Evolutionary conservation across 2,888 invertebrate species (phyloP).

Genomic region (Lithophane socia): DNA sequence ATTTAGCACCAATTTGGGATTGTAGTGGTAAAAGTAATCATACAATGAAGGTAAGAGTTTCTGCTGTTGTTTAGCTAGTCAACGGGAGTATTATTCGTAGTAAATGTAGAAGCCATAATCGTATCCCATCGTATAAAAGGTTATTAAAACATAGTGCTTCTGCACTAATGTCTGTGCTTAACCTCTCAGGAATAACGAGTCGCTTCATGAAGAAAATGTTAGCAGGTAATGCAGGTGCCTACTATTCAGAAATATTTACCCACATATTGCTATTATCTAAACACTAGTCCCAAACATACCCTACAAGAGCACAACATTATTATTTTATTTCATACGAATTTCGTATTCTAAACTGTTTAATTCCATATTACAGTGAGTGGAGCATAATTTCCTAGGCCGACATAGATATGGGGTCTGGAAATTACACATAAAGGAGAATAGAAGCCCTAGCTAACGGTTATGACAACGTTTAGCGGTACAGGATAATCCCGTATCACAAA

Average conservation of each 20-base stretch:
- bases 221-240: slow-evolving; percentile 4
- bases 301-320: slow-evolving; percentile 34
- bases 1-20: slow-evolving; percentile 38
- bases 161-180: slow-evolving; percentile 11
- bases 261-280: slow-evolving; percentile 18
- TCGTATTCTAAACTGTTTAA: slow-evolving; percentile 54
- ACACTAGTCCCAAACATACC: neutral
- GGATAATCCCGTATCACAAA: slow-evolving; percentile 69
- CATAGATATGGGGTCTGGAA: slow-evolving; percentile 54
- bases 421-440: slow-evolving; percentile 58
- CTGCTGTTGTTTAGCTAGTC: slow-evolving; percentile 4
- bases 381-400: slow-evolving; percentile 56
- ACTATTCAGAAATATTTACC: slow-evolving; percentile 3
- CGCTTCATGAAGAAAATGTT: slow-evolving; percentile 18
- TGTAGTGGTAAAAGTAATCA: slow-evolving; percentile 6
- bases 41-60: neutral
- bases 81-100: slow-evolving; percentile 11
- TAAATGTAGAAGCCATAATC: slow-evolving; percentile 11
- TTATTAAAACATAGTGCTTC: slow-evolving; percentile 39
- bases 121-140: slow-evolving; percentile 30
- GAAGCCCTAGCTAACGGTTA: slow-evolving; percentile 59
- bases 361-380: slow-evolving; percentile 49
- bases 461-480: slow-evolving; percentile 63
- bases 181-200: slow-evolving; percentile 16
- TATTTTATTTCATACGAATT: slow-evolving; percentile 48